A percentile compares a stretch with the other conserved stretches of the same genome.
Evolutionary conservation across 1,140 invertebrate genomes (phyloP).

Genomic region (Tribolium madens): DNA sequence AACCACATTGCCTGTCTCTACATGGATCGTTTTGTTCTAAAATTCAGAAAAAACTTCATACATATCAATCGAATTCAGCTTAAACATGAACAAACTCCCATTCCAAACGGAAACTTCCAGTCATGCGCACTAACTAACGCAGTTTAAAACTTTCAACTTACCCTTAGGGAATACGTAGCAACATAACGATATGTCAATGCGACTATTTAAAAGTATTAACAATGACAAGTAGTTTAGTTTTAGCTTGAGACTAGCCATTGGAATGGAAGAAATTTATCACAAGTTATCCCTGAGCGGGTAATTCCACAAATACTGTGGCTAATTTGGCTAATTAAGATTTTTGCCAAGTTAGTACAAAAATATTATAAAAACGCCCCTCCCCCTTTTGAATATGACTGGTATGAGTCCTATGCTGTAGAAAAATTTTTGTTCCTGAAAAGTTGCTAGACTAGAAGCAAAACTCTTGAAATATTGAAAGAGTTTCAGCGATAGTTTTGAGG

Average conservation of each 20-base stretch:
- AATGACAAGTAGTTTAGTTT: conserved; percentile 32
- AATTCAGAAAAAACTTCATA: conserved; percentile 47
- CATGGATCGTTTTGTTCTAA: conserved; percentile 85
- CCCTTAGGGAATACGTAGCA: conserved; percentile 71
- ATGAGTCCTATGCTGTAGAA: neutral
- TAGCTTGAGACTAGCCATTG: conserved; percentile 28
- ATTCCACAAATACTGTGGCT: neutral
- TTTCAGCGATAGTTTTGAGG: conserved; percentile 12
- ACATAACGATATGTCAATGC: conserved; percentile 52
- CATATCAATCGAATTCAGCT: conserved; percentile 19
- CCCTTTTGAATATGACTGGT: neutral
- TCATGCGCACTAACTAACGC: conserved; percentile 12
- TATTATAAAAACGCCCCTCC: conserved; percentile 35
- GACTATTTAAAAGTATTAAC: conserved; percentile 32
- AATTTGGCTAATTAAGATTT: conserved; percentile 15
- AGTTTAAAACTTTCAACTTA: conserved; percentile 59
- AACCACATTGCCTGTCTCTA: conserved; percentile 77
- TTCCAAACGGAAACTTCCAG: neutral
- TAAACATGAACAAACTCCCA: neutral
- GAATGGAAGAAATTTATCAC: conserved; percentile 15
- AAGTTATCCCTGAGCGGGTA: conserved; percentile 19
- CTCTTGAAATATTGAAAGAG: conserved; percentile 22
- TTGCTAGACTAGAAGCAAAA: conserved; percentile 15
- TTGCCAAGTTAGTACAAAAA: conserved; percentile 12
- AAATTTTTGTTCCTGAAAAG: conserved; percentile 34